These are phyloP conservation scores for Microtus montanus DNA, from an alignment of 2,113 vertebrate genomes.

Conservation along the genomic window DNA sequence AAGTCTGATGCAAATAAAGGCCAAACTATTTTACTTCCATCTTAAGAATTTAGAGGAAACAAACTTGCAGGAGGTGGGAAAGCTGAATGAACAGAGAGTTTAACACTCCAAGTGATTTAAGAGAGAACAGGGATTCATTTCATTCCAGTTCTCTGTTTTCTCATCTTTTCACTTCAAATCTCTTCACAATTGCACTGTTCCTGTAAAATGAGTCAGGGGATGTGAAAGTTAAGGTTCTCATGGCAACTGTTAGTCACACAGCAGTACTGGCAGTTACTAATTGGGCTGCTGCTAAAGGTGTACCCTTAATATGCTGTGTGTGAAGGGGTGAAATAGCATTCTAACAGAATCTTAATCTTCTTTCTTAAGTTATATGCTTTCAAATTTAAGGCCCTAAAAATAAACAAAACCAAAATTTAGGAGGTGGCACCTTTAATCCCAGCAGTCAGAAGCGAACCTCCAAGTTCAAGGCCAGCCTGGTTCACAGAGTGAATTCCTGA, in stretches of 20 bases:
- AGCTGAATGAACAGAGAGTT: conserved; percentile 2
- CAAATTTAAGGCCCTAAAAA: conserved; percentile 58
- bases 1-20: conserved; percentile 72
- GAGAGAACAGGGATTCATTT: conserved; percentile 6
- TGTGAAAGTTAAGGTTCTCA: conserved; percentile 69
- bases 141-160: background rate
- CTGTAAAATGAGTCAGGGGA: conserved; percentile 67
- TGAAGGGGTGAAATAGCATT: conserved; percentile 54
- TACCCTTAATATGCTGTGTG: conserved; percentile 69
- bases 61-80: conserved; percentile 5
- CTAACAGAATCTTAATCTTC: conserved; percentile 31
- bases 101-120: background rate
- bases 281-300: conserved; percentile 68
- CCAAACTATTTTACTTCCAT: conserved; percentile 63
- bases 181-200: conserved; percentile 54
- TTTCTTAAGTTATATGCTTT: conserved; percentile 53
- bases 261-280: conserved; percentile 65
- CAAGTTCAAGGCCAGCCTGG: background rate
- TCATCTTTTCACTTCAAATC: background rate
- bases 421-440: background rate
- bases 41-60: conserved; percentile 51
- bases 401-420: conserved; percentile 38
- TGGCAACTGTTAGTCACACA: conserved; percentile 57
- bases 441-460: background rate
- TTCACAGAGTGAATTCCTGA: background rate